These are phyloP conservation scores for Damaliscus lunatus DNA, from an alignment of 2,113 vertebrate genomes.

Conservation along the genomic window DNA sequence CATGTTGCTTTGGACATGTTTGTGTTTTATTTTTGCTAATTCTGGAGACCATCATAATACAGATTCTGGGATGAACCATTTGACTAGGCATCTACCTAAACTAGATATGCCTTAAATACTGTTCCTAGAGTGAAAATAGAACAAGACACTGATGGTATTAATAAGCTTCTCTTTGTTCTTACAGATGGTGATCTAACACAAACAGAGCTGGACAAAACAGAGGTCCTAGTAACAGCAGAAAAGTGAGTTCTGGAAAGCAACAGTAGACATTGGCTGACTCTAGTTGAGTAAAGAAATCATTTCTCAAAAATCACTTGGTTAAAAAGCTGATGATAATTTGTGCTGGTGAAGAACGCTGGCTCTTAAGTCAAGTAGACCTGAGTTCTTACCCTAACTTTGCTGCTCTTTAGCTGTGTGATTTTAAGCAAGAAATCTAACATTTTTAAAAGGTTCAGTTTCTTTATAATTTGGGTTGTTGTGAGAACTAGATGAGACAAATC, in stretches of 20 bases:
- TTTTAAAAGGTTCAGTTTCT: neutral
- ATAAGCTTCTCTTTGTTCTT: slow-evolving; percentile 23
- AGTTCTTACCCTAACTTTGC: neutral
- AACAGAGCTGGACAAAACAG: slow-evolving; percentile 48
- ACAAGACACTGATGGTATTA: neutral
- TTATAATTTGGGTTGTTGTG: neutral
- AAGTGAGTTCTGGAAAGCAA: slow-evolving; percentile 74
- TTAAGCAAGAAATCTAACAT: neutral
- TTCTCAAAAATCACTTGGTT: slow-evolving; percentile 16
- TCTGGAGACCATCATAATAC: neutral
- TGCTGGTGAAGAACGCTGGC: neutral
- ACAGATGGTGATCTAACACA: slow-evolving; percentile 59
- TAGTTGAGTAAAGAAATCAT: neutral
- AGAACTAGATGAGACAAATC: neutral
- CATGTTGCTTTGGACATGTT: slow-evolving; percentile 45
- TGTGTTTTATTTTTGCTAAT: neutral
- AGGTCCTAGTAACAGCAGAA: slow-evolving; percentile 70
- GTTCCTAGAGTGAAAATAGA: neutral
- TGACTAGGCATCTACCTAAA: neutral
- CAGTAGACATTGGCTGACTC: neutral
- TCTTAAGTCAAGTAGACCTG: neutral
- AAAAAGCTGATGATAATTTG: neutral
- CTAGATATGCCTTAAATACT: neutral
- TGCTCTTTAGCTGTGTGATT: neutral
- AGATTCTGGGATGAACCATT: neutral